These are phyloP conservation scores for Drosophila tropicalis DNA, from an alignment of 1,140 invertebrate species.

Conservation along the genomic window DNA sequence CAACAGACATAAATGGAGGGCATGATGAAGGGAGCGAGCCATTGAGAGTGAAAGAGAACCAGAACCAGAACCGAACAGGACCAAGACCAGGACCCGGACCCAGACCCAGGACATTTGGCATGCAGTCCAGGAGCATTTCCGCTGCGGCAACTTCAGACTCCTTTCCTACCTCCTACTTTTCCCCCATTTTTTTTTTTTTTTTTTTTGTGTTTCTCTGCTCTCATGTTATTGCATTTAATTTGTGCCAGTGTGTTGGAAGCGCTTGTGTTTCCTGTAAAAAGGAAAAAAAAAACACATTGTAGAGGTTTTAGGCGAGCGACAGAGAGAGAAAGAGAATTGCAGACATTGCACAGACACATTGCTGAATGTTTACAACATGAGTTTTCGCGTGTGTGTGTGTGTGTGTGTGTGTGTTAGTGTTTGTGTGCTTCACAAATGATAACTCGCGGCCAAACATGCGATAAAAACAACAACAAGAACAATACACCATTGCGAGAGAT, in stretches of 20 bases:
- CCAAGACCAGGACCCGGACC: neutral
- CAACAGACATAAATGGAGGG: neutral
- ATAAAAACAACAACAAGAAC: conserved; percentile 42
- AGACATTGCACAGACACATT: conserved; percentile 68
- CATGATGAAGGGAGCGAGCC: too few relatives aligned
- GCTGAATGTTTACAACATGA: conserved; percentile 54
- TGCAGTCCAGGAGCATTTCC: conserved; percentile 38
- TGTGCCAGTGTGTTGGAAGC: conserved; percentile 59
- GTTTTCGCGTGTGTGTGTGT: conserved; percentile 5
- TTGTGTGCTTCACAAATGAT: conserved; percentile 56
- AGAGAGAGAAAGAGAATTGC: conserved; percentile 33
- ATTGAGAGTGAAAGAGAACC: too few relatives aligned
- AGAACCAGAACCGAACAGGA: neutral
- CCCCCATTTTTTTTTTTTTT: conserved; percentile 47
- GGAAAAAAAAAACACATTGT: conserved; percentile 13
- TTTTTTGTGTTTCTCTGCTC: conserved; percentile 44
- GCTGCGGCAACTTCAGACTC: conserved; percentile 39
- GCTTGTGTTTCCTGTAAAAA: conserved; percentile 36
- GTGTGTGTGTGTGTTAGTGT: conserved; percentile 23
- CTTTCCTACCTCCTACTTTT: conserved; percentile 26
- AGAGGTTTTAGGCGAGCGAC: conserved; percentile 12
- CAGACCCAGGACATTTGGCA: conserved; percentile 9
- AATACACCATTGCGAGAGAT: conserved; percentile 30
- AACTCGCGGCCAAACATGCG: conserved; percentile 74
- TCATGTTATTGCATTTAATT: conserved; percentile 79